Percentiles rank a stretch among this genome's conserved stretches.
Evolutionary conservation across 2,888 invertebrate genomes (phyloP).

Genomic region (Stramonita haemastoma): DNA sequence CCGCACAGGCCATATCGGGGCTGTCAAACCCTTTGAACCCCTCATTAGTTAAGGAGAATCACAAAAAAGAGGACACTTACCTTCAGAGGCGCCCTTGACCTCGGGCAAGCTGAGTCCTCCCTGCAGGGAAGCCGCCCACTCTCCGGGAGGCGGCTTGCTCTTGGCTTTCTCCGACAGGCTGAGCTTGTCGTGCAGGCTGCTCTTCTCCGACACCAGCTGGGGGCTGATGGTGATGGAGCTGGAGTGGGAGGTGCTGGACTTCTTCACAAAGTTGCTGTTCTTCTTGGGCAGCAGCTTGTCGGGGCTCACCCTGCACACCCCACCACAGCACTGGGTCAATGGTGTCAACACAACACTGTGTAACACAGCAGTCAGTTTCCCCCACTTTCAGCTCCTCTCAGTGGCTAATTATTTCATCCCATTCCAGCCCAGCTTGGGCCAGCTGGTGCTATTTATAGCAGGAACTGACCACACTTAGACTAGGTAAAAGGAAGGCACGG

Average conservation of each 20-base stretch:
- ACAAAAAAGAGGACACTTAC: background rate
- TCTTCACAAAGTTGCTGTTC: conserved; percentile 40
- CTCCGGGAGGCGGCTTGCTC: conserved; percentile 47
- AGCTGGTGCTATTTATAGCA: too few relatives aligned
- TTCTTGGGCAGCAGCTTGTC: conserved; percentile 43
- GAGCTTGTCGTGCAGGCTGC: conserved; percentile 66
- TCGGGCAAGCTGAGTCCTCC: conserved; percentile 45
- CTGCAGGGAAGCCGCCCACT: conserved; percentile 48
- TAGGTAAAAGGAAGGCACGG: too few relatives aligned
- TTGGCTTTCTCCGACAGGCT: conserved; percentile 8
- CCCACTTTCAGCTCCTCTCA: too few relatives aligned
- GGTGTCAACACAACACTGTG: background rate
- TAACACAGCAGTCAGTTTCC: too few relatives aligned
- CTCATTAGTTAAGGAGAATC: background rate
- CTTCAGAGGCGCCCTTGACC: conserved; percentile 47
- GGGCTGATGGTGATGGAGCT: conserved; percentile 33
- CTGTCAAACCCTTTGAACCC: too few relatives aligned
- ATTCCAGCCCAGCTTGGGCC: too few relatives aligned
- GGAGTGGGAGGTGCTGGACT: conserved; percentile 23
- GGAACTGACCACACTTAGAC: too few relatives aligned
- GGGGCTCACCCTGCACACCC: conserved; percentile 13
- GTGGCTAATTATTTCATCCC: too few relatives aligned
- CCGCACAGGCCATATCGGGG: too few relatives aligned
- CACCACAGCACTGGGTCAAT: too few relatives aligned
- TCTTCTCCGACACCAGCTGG: conserved; percentile 63